These are phyloP conservation scores for Cinara cedri DNA, from an alignment of 2,888 invertebrate genomes.

Conservation along the genomic window DNA sequence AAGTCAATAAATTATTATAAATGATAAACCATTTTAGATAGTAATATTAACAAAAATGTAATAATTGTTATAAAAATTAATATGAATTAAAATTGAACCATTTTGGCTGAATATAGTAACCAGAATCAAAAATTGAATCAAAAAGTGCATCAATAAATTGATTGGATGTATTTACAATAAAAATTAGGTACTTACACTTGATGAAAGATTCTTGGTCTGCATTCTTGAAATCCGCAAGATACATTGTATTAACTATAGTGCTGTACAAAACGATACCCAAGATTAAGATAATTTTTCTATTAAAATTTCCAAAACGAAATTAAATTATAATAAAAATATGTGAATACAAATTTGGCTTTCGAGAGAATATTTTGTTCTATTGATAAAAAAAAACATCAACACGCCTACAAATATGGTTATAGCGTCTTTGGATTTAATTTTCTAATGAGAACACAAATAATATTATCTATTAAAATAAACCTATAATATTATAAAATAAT, in stretches of 20 bases:
- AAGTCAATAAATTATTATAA: constrained; percentile 6
- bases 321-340: neutral
- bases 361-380: constrained; percentile 41
- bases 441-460: neutral
- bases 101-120: neutral
- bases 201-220: constrained; percentile 1
- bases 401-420: constrained; percentile 53
- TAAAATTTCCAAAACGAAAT: neutral
- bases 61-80: neutral
- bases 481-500: neutral
- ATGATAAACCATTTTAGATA: neutral
- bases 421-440: constrained; percentile 34
- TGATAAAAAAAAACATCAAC: constrained; percentile 54
- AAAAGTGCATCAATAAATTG: neutral
- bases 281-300: neutral
- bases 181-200: constrained; percentile 16
- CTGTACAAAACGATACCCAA: neutral
- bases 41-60: neutral
- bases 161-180: neutral
- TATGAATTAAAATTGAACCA: neutral
- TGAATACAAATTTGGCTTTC: constrained; percentile 19
- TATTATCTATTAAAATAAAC: neutral
- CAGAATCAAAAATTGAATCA: neutral
- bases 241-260: neutral
- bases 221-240: neutral